Percentiles rank a stretch among this genome's conserved stretches.
phyloP scores from a whole-genome alignment of 2,888 invertebrate species.

The Amiota mariae region DNA sequence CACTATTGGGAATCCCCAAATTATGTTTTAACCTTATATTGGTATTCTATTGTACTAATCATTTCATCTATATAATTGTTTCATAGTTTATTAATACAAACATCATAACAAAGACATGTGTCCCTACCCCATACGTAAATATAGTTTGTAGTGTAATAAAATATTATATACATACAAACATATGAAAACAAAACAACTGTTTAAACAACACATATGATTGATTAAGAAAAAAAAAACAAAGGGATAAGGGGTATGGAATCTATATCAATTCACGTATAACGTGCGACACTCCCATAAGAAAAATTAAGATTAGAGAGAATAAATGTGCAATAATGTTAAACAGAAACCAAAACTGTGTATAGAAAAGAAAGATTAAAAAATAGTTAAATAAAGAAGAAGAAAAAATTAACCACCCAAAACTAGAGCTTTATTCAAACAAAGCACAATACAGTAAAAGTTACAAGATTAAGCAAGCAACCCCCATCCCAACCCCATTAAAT shows the following conservation, averaged over 20 bases:
- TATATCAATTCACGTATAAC: conserved; percentile 7
- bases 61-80: too few species aligned
- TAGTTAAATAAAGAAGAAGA: not conserved
- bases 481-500: not conserved
- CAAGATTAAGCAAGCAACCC: conserved; percentile 1
- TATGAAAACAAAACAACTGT: conserved; percentile 5
- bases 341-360: not conserved
- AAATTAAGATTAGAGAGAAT: conserved; percentile 2
- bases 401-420: not conserved
- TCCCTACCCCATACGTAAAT: too few species aligned
- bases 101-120: too few species aligned
- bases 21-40: too few species aligned
- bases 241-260: not conserved
- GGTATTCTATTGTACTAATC: too few species aligned
- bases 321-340: not conserved
- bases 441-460: not conserved
- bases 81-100: too few species aligned
- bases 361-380: conserved; percentile 2
- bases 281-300: conserved; percentile 23
- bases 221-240: too few species aligned
- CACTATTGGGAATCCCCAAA: too few species aligned
- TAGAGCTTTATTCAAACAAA: not conserved
- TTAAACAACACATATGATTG: conserved; percentile 1
- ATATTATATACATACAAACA: too few species aligned
- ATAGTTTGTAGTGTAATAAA: too few species aligned